Base-by-base conservation (phyloP, 2,888 invertebrate genomes). In the Agrypnus murinus region DNA sequence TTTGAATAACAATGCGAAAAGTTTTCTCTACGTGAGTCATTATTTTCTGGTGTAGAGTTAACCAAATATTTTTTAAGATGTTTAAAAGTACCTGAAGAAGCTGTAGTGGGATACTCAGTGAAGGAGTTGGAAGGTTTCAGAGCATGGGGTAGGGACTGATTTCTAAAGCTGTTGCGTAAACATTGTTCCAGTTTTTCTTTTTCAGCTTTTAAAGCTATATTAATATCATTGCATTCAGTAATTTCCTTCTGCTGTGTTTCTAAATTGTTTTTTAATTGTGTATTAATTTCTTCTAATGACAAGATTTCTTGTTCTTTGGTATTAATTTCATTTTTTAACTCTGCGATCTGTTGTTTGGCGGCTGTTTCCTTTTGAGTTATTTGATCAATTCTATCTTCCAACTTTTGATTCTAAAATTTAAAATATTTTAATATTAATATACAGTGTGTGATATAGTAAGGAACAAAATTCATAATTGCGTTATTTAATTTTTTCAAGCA, bases 281-380 rank as follows among this genome's bases (percentile, higher is more conserved):
- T 72, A 36, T 76, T 77, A 0, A 74, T 65, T 67, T 78, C 76
- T 53, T 72, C 71, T 10, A 79, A 43, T 5, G 72, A 68, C 2
- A 73, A 43, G 36, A 79, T 63, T 72, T 79, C 78, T 6, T 76
- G 57, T 8, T 80, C 81, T 68, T 81, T 81, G 2, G 69, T 58
- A 12, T 77, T 77, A 0, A 79, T 50, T 70, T 77, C 74, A 5
- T 74, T 72, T 65, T 75, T 73, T 19, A 80, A 53, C 36, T 78
- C 75, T 31, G 71, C 71, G 6, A 79, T 65, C 69, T 74, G 58
- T 40, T 75, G 76, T 50, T 75, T 72, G 15, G 72, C 53, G 19
- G 77, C 77, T 36, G 73, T 70, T 38, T 79, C 74, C 34, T 74
- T 68, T 69, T 74, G 74, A 8, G 53, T 62, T 5, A 77, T 50